Evolutionary conservation across 2,113 vertebrate genomes (phyloP).

Genomic region (Orthonyx spaldingii): DNA sequence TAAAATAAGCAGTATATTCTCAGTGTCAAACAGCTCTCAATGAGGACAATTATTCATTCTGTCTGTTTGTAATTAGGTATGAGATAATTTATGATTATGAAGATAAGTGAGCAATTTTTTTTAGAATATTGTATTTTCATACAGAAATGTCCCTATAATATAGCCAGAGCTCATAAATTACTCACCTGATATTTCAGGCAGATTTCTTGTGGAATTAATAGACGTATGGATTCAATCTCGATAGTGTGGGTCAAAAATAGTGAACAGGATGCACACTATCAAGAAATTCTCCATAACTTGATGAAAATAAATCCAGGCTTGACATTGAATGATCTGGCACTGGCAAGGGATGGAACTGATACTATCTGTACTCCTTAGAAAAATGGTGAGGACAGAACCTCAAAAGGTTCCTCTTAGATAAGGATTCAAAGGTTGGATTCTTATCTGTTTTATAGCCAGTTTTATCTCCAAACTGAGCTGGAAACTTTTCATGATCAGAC

Average conservation of each 20-base stretch:
- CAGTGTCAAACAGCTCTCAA: constrained; percentile 68
- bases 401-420: background rate
- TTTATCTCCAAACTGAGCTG: background rate
- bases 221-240: constrained; percentile 57
- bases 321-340: constrained; percentile 1
- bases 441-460: background rate
- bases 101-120: constrained; percentile 50
- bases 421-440: background rate
- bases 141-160: constrained; percentile 47
- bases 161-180: constrained; percentile 60
- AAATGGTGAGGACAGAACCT: background rate
- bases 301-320: constrained; percentile 39
- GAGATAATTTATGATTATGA: constrained; percentile 73
- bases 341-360: background rate
- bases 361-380: background rate
- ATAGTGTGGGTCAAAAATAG: constrained; percentile 48
- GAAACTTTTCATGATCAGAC: background rate
- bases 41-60: constrained; percentile 71
- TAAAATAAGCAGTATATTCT: constrained; percentile 73
- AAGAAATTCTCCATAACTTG: background rate
- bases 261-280: background rate
- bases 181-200: constrained; percentile 34
- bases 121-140: constrained; percentile 61
- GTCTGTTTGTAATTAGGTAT: constrained; percentile 70
- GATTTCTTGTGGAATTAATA: constrained; percentile 59